Conservation (phyloP, 2,888 invertebrate species). For the Ophion ventricosus region DNA sequence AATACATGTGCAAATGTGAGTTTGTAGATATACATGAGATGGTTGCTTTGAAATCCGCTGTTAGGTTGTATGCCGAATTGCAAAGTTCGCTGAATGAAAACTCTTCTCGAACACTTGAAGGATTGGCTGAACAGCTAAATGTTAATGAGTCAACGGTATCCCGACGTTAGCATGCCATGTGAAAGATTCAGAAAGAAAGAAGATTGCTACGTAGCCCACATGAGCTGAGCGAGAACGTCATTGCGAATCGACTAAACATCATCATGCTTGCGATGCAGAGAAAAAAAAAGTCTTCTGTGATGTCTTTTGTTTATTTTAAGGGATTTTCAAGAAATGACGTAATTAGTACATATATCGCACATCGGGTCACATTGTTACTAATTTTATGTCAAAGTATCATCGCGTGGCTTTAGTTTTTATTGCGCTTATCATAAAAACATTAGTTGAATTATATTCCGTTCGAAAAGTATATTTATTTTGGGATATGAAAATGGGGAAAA, state of each 20-base stretch:
- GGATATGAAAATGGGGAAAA: not conserved
- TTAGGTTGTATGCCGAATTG: not conserved
- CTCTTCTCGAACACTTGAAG: not conserved
- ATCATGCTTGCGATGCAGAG: not conserved
- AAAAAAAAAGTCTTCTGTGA: not conserved
- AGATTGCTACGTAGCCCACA: not conserved
- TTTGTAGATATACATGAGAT: not conserved
- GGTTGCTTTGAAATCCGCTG: not conserved
- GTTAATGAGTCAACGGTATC: not conserved
- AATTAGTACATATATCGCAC: no score
- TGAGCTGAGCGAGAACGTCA: not conserved
- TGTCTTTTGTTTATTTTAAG: no score
- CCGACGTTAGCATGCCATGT: not conserved
- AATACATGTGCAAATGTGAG: slow-evolving; percentile 24
- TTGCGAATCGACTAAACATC: not conserved
- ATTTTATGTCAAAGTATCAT: no score
- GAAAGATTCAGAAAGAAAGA: not conserved
- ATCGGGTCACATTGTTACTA: no score
- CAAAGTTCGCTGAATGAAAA: not conserved
- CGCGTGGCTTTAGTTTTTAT: no score
- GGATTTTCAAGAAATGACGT: no score
- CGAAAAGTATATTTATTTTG: not conserved
- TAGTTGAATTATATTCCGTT: no score
- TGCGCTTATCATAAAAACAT: no score
- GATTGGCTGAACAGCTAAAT: not conserved